Evolutionary conservation across 2,113 vertebrate genomes (phyloP).

Genomic region (Bagarius yarrelli): DNA sequence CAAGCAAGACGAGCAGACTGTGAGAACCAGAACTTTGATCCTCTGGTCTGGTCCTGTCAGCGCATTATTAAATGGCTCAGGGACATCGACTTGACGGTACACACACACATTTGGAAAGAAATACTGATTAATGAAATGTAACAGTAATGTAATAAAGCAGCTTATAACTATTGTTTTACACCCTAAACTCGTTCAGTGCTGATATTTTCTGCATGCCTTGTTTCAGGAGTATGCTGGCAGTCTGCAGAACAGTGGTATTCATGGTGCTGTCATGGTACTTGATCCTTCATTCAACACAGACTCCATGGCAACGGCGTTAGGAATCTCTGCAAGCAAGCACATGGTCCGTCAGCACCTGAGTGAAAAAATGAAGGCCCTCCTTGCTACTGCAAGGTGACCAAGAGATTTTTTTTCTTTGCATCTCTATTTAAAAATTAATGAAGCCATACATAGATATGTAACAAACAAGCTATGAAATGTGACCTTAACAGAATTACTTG

Average conservation of each 20-base stretch:
- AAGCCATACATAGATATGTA: not conserved
- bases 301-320: slow-evolving; percentile 70
- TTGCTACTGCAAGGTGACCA: slow-evolving; percentile 71
- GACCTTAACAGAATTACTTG: not conserved
- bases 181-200: not conserved
- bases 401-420: not conserved
- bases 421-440: not conserved
- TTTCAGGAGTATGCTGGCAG: slow-evolving; percentile 80
- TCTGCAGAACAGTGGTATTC: slow-evolving; percentile 79
- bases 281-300: slow-evolving; percentile 79
- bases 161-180: not conserved
- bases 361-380: slow-evolving; percentile 78
- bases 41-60: slow-evolving; percentile 82
- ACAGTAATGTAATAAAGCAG: not conserved
- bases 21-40: slow-evolving; percentile 79
- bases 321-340: slow-evolving; percentile 80
- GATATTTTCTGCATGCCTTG: not conserved
- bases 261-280: slow-evolving; percentile 81
- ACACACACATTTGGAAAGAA: not conserved
- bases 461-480: not conserved
- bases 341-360: slow-evolving; percentile 82
- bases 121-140: not conserved
- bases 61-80: slow-evolving; percentile 82
- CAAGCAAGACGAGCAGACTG: slow-evolving; percentile 77
- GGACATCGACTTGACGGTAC: slow-evolving; percentile 84